phyloP scores from a whole-genome alignment of 1,140 invertebrate genomes.

The Drosophila baimaii region DNA sequence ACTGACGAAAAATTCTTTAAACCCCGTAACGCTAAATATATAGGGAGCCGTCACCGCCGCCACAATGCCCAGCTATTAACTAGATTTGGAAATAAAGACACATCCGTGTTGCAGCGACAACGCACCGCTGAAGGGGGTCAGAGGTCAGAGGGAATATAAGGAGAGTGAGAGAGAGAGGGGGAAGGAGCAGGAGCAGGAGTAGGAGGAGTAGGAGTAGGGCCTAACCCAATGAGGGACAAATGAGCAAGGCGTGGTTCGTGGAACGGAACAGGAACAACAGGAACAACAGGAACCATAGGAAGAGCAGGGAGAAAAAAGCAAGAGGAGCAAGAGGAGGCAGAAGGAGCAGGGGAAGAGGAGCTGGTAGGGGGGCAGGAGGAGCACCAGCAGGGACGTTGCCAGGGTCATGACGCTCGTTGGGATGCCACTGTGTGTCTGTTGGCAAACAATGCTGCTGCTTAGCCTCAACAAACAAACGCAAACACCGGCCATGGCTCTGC shows the following conservation, averaged over 20 bases:
- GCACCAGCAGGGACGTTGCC: slow-evolving; percentile 1
- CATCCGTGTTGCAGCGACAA: slow-evolving; percentile 3
- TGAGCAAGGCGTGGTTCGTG: slow-evolving; percentile 7
- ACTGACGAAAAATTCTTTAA: neutral
- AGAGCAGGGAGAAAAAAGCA: no score
- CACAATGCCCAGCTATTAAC: slow-evolving; percentile 11
- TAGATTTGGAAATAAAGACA: slow-evolving; percentile 20
- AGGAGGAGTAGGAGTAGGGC: neutral
- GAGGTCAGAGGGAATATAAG: slow-evolving; percentile 30
- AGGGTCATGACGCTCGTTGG: slow-evolving; percentile 51
- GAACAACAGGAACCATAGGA: no score
- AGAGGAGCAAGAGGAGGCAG: slow-evolving; percentile 16
- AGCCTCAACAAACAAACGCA: slow-evolving; percentile 73
- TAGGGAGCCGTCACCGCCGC: neutral
- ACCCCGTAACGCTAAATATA: slow-evolving; percentile 7
- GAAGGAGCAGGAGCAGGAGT: neutral
- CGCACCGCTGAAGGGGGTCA: neutral
- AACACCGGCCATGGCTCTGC: slow-evolving; percentile 41
- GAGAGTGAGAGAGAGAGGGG: neutral
- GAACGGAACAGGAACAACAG: no score
- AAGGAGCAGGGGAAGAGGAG: neutral
- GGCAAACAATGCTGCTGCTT: slow-evolving; percentile 69
- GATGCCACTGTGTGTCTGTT: slow-evolving; percentile 49
- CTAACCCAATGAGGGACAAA: no score
- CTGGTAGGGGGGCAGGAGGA: slow-evolving; percentile 7